Base-by-base conservation (phyloP, 2,888 invertebrate species). In the Parasteatoda lunata region DNA sequence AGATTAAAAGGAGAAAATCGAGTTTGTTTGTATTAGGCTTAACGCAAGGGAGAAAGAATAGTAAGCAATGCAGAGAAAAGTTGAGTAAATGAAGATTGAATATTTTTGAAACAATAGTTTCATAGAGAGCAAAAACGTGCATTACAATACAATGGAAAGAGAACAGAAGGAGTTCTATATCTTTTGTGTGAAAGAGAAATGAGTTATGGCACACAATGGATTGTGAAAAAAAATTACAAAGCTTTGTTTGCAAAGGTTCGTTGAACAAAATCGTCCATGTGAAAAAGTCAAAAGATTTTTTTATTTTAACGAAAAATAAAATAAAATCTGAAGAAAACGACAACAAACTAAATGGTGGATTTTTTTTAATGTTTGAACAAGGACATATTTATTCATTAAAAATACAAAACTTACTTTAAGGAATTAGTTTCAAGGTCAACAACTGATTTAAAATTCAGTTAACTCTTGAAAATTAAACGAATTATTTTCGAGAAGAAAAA, bases 41-140 rank as follows among this genome's bases (percentile, higher is more conserved):
- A 30, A 30, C 30, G 30, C 30, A 30, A 30, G 30, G 30, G 30
- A 30, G 30, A 30, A 30, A 30, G 30, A 30, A 30, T 2, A 30
- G 30, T 30, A 30, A 30, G 30, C 2, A 30, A 71, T 51, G 65
- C 11, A 65, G 51, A 8, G 9, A 77, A 77, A 51, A 77, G 68
- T 30, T 15, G 68, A 9, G 49, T 13, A 78, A 78, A 78, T 70
- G 52, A 59, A 45, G 68, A 49, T 81, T 68, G 45, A 81, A 69
- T 81, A 81, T 68, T 71, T 59, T 11, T 7, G 52, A 70, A 81
- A 81, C 81, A 81, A 81, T 73, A 73, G 73, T 48, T 68, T 47
- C 9, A 59, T 59, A 13, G 59, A 13, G 8, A 9, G 9, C 59
- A 8, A 59, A n/a, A 54, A 54, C 8, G 54, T 13, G n/a, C 9